Evolutionary conservation across 2,888 invertebrate species (phyloP), one percentile per base, ranked within the genome.

Genomic region (Crocallis elinguaria): DNA sequence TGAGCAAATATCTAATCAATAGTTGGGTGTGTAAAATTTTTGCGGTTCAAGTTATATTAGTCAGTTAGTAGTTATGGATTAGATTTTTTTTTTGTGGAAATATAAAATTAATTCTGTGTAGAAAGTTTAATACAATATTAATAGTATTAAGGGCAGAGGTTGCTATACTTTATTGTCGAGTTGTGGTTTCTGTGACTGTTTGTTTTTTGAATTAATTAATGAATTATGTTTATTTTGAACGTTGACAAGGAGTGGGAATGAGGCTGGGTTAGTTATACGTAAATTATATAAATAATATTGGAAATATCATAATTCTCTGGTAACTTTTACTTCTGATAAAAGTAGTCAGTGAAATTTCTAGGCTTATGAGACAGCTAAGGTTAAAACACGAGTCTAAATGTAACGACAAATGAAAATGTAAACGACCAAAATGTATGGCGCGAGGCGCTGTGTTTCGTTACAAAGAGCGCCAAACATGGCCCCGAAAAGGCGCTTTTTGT

Each of bases 121-220:
- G 76, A 76, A 76, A 75, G 75, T 75, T 68, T 56, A 37, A 50
- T 38, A 35, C 37, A 50, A 65, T 63, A 75, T 75, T 72, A 68
- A 75, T 75, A 62, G 55, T 58, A 46, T 62, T 58, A 65, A 68
- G 75, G 64, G 63, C 65, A 71, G 36, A 75, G 76, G 76, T 75
- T 64, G 62, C 13, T 32, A 50, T 59, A 58, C 46, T 45, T 58
- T 49, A 55, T 23, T 50, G 56, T 56, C 58, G 46, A 48, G 23
- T 41, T 13, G 45, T 11, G 12, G 29, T 57, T 61, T 61, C 61
- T 70, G 59, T 72, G n/a, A n/a, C n/a, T n/a, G 69, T 71, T 72
- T 71, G 70, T 69, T 60, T 57, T 35, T 45, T 56, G 65, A 69
- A 70, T 57, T 41, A 50, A 61, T 58, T 61, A 61, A 21, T 41